A percentile compares a stretch with the other conserved stretches of the same genome.
Evolutionary conservation across 2,888 invertebrate genomes (phyloP).

Genomic region (Pristionchus maxplancki): DNA sequence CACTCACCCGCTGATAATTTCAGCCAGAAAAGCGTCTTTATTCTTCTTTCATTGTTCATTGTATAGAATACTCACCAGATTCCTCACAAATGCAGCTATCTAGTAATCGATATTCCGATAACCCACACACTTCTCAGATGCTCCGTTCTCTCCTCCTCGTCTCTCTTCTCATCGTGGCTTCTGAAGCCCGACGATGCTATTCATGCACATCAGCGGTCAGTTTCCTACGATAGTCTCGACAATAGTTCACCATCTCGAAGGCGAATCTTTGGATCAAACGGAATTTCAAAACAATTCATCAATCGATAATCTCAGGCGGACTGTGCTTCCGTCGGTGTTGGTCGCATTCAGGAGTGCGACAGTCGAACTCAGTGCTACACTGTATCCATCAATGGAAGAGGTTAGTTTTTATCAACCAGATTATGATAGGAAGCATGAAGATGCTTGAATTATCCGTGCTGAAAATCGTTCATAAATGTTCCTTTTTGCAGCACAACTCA

Average conservation of each 20-base stretch:
- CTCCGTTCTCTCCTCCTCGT: neutral
- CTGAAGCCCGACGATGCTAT: slow-evolving; percentile 21
- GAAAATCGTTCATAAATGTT: too few species aligned
- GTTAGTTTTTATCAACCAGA: neutral
- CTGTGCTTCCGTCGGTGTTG: neutral
- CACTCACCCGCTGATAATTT: neutral
- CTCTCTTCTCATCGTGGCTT: slow-evolving; percentile 20
- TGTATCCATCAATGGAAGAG: slow-evolving; percentile 32
- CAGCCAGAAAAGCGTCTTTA: neutral
- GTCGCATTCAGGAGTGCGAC: slow-evolving; percentile 28
- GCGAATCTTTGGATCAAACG: too few species aligned
- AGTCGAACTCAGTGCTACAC: slow-evolving; percentile 34
- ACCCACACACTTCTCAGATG: too few species aligned
- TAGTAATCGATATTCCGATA: too few species aligned
- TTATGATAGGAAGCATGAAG: neutral
- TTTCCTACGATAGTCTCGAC: too few species aligned
- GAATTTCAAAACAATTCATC: neutral
- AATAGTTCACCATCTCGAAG: too few species aligned
- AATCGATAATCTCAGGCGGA: slow-evolving; percentile 26
- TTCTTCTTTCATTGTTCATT: neutral
- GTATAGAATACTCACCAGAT: neutral
- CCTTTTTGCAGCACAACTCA: neutral
- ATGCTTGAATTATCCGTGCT: too few species aligned
- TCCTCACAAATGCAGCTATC: neutral
- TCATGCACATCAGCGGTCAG: slow-evolving; percentile 16